phyloP scores from a whole-genome alignment of 2,888 invertebrate genomes.

The Bugulina stolonifera region DNA sequence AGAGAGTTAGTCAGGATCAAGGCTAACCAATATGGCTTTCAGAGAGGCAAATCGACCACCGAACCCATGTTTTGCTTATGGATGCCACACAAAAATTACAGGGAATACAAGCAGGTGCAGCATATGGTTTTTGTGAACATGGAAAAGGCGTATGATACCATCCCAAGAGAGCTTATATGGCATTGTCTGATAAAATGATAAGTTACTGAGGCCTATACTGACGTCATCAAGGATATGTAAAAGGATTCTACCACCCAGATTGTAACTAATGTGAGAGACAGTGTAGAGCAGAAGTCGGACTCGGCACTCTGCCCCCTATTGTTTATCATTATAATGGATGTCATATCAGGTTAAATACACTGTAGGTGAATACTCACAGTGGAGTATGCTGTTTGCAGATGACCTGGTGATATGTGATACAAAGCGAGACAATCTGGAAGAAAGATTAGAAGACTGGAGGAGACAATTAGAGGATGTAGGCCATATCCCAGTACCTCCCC shows the following conservation, averaged over 20 bases:
- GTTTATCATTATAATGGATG: conserved; percentile 3
- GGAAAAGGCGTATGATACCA: conserved; percentile 13
- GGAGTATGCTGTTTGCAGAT: conserved; percentile 14
- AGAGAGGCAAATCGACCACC: not conserved
- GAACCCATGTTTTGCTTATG: conserved; percentile 2
- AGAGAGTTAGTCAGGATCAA: not conserved
- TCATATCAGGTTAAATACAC: not conserved
- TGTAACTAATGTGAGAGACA: not conserved
- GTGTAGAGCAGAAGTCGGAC: not conserved
- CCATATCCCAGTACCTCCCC: no score
- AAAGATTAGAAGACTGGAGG: not conserved
- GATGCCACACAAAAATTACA: not conserved
- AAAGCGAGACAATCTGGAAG: not conserved
- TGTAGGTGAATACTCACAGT: not conserved
- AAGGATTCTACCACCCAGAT: not conserved
- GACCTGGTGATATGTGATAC: not conserved
- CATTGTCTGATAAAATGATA: not conserved
- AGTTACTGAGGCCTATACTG: not conserved
- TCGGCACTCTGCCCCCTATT: not conserved
- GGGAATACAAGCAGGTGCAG: not conserved
- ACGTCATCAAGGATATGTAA: not conserved
- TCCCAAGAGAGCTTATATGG: conserved; percentile 6
- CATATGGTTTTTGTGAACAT: conserved; percentile 11
- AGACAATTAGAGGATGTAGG: not conserved
- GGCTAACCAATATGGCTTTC: not conserved